These are phyloP conservation scores for Thumatha senex DNA, from an alignment of 2,888 invertebrate genomes.

Conservation along the genomic window DNA sequence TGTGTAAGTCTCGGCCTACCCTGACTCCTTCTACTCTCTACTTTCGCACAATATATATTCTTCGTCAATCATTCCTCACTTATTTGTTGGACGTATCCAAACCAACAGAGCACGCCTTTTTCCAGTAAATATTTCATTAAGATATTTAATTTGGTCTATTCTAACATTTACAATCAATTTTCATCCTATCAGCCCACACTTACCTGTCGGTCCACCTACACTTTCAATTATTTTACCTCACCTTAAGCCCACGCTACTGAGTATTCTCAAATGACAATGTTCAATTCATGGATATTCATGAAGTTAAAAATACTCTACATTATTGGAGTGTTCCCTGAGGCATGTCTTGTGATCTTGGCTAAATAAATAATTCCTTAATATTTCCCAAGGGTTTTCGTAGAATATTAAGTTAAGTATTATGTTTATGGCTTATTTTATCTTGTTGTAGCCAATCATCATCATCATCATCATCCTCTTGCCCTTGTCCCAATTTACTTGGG, in stretches of 20 bases:
- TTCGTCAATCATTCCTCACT: too few relatives aligned
- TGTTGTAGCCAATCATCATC: background rate
- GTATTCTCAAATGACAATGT: conserved; percentile 12
- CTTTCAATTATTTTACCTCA: conserved; percentile 22
- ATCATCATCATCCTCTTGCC: too few relatives aligned
- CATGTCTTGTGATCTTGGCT: background rate
- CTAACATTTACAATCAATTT: background rate
- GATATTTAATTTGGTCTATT: background rate
- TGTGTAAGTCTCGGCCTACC: too few relatives aligned
- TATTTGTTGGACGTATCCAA: too few relatives aligned
- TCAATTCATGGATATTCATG: conserved; percentile 15
- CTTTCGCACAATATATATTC: too few relatives aligned
- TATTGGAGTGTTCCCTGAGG: background rate
- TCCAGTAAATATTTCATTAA: too few relatives aligned
- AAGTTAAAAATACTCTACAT: conserved; percentile 6
- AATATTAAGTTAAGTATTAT: background rate
- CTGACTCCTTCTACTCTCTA: too few relatives aligned
- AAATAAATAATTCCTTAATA: conserved; percentile 1
- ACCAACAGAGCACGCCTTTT: too few relatives aligned
- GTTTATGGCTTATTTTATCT: background rate
- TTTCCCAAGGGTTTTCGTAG: background rate
- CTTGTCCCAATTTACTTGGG: too few relatives aligned
- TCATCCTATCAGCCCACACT: background rate
- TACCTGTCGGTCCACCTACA: conserved; percentile 13
- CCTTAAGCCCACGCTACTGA: conserved; percentile 6